These are phyloP conservation scores for Epizoanthus fatuus DNA, from an alignment of 92 coral and sea anemone genomes.

Conservation along the genomic window DNA sequence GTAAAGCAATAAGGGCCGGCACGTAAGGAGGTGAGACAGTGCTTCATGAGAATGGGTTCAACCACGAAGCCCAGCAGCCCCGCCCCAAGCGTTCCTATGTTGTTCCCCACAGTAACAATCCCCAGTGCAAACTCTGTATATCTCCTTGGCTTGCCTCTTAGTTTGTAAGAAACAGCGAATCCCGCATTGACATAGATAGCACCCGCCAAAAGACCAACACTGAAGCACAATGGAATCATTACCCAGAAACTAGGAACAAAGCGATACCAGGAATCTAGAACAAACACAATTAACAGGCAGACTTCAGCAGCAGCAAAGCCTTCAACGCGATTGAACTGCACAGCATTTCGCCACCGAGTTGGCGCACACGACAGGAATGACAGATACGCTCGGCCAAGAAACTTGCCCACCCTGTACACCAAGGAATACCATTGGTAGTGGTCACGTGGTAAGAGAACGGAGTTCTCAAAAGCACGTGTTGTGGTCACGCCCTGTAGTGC, in stretches of 20 bases:
- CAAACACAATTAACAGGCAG: not conserved
- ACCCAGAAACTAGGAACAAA: constrained; percentile 5
- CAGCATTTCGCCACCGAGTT: too few relatives aligned
- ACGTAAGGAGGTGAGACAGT: not conserved
- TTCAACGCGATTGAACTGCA: too few relatives aligned
- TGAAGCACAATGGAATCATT: not conserved
- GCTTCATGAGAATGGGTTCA: not conserved
- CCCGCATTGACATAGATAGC: not conserved
- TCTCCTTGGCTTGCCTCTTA: too few relatives aligned
- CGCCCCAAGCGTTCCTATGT: not conserved
- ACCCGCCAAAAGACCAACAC: not conserved
- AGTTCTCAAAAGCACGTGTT: constrained; percentile 67
- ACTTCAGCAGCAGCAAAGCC: too few relatives aligned
- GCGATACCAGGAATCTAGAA: not conserved
- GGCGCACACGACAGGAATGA: constrained; percentile 6
- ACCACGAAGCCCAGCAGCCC: not conserved
- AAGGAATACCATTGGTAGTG: constrained; percentile 77
- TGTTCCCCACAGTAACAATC: not conserved
- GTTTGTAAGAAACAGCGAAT: not conserved
- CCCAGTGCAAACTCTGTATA: not conserved
- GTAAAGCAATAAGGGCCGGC: too few relatives aligned
- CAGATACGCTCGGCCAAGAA: constrained; percentile 76
- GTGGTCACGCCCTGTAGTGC: constrained; percentile 70
- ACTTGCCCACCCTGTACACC: constrained; percentile 79
- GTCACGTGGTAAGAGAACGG: constrained; percentile 71